These are phyloP conservation scores for Pangasianodon gigas DNA, from an alignment of 2,113 vertebrate genomes.

Conservation along the genomic window DNA sequence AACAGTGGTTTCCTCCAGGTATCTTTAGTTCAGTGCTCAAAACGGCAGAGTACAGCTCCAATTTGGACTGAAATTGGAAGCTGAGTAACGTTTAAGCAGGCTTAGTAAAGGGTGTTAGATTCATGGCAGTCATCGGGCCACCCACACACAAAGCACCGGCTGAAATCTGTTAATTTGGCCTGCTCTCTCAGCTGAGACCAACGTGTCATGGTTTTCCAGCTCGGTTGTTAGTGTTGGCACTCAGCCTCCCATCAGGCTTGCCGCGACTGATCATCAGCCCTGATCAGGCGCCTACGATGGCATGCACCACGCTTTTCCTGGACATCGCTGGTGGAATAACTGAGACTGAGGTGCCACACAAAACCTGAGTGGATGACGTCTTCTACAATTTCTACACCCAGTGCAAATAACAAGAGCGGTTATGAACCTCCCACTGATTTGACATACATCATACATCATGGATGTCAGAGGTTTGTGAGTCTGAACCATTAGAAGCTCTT, in stretches of 20 bases:
- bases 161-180: slow-evolving; percentile 36
- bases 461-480: neutral
- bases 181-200: slow-evolving; percentile 38
- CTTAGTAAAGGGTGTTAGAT: slow-evolving; percentile 21
- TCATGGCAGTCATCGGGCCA: slow-evolving; percentile 35
- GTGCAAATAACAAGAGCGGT: neutral
- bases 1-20: slow-evolving; percentile 55
- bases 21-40: slow-evolving; percentile 27
- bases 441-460: neutral
- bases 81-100: slow-evolving; percentile 7
- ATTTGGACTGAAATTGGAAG: slow-evolving; percentile 31
- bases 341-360: slow-evolving; percentile 40
- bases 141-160: slow-evolving; percentile 42
- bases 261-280: slow-evolving; percentile 37
- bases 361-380: slow-evolving; percentile 38
- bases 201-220: slow-evolving; percentile 52
- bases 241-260: slow-evolving; percentile 25
- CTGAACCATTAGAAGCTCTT: neutral
- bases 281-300: slow-evolving; percentile 40
- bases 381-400: slow-evolving; percentile 8
- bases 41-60: slow-evolving; percentile 7
- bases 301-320: slow-evolving; percentile 50
- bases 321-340: slow-evolving; percentile 41
- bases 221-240: slow-evolving; percentile 50
- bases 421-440: slow-evolving; percentile 14